These are phyloP conservation scores for Molorchus minor DNA, from an alignment of 2,888 invertebrate species.

Conservation along the genomic window DNA sequence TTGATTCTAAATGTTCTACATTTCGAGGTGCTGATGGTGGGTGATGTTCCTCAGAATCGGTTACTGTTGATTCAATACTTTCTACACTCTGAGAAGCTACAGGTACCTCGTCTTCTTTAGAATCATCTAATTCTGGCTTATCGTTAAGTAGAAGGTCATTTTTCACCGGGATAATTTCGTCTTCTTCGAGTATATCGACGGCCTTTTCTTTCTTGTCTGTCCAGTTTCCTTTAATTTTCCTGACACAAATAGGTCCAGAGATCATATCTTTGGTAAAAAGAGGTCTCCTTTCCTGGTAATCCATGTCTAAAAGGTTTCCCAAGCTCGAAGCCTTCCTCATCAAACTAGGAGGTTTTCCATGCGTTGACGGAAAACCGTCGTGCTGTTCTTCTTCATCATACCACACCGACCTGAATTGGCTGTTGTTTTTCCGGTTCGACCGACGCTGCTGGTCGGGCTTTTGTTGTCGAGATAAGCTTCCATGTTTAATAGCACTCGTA, in stretches of 20 bases:
- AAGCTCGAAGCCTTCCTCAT: constrained; percentile 32
- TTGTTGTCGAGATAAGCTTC: constrained; percentile 6
- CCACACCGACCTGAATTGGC: constrained; percentile 34
- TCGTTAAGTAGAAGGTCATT: too few relatives aligned
- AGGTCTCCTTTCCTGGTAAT: neutral
- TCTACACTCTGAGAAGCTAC: too few relatives aligned
- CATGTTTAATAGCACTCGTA: neutral
- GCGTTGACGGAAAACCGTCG: neutral
- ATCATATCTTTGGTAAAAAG: constrained; percentile 14
- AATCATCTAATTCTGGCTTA: too few relatives aligned
- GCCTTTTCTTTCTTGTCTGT: constrained; percentile 2
- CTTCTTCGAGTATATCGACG: constrained; percentile 1
- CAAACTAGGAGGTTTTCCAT: neutral
- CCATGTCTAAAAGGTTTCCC: constrained; percentile 26
- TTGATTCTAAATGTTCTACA: neutral
- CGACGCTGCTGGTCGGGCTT: neutral
- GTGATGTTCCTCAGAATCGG: too few relatives aligned
- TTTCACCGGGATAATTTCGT: too few relatives aligned
- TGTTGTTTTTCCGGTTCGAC: constrained; percentile 28
- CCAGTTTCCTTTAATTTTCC: constrained; percentile 26
- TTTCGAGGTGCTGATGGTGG: neutral
- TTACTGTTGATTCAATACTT: too few relatives aligned
- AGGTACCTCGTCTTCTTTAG: too few relatives aligned
- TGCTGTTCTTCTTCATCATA: constrained; percentile 29
- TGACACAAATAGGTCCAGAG: constrained; percentile 6